A percentile compares a stretch with the other conserved stretches of the same genome.
Evolutionary conservation across 2,113 vertebrate genomes (phyloP).

Genomic region (Poeciliopsis occidentalis): DNA sequence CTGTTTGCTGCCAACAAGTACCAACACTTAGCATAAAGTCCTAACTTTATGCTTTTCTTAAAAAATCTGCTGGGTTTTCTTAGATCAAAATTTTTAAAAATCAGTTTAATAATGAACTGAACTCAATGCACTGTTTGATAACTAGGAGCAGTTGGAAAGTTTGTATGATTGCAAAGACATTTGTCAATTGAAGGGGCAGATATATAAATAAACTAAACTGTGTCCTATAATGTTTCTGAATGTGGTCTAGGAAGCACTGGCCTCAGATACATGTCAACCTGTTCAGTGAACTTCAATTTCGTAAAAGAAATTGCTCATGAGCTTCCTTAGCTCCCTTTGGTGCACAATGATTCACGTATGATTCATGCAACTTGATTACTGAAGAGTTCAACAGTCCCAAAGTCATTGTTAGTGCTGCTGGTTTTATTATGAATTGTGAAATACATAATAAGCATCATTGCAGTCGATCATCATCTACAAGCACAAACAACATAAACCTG

Average conservation of each 20-base stretch:
- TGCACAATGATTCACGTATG: background rate
- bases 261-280: background rate
- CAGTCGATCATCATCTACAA: background rate
- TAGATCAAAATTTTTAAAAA: too few relatives aligned
- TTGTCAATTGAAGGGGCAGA: too few relatives aligned
- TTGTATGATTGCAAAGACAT: too few relatives aligned
- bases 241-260: background rate
- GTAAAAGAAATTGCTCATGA: background rate
- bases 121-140: background rate
- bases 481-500: background rate
- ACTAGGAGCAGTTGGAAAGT: too few relatives aligned
- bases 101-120: too few relatives aligned
- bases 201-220: too few relatives aligned
- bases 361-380: background rate
- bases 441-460: background rate
- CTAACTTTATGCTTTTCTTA: too few relatives aligned
- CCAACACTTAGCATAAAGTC: too few relatives aligned
- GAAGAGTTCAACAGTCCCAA: background rate
- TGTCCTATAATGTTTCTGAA: conserved; percentile 16
- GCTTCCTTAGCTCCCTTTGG: background rate
- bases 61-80: too few relatives aligned
- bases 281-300: background rate
- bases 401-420: conserved; percentile 6
- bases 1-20: too few relatives aligned
- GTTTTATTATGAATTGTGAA: background rate